These are phyloP conservation scores for Dryomyza anilis DNA, from an alignment of 2,888 invertebrate species.

Conservation along the genomic window DNA sequence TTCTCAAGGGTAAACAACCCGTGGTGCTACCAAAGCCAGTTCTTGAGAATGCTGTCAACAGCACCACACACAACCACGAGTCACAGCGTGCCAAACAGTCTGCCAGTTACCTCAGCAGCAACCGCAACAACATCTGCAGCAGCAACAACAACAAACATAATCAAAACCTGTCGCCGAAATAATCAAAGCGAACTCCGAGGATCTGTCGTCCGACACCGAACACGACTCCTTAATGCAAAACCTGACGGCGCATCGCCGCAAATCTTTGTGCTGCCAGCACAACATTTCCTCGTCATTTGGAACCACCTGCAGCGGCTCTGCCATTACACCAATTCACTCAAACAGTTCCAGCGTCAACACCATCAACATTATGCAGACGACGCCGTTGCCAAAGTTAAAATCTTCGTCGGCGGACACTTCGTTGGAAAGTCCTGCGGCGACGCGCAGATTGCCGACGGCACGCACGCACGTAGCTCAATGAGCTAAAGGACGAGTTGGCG, in stretches of 20 bases:
- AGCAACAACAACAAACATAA: too few species aligned
- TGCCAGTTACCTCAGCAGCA: too few species aligned
- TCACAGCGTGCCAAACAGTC: too few species aligned
- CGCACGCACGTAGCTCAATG: slow-evolving; percentile 50
- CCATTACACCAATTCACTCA: slow-evolving; percentile 56
- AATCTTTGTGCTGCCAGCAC: slow-evolving; percentile 60
- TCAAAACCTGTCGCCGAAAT: slow-evolving; percentile 22
- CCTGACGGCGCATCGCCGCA: slow-evolving; percentile 57
- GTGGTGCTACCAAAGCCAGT: too few species aligned
- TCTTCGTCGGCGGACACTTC: slow-evolving; percentile 39
- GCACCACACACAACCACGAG: too few species aligned
- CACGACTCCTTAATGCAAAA: slow-evolving; percentile 56
- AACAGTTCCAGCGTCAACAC: slow-evolving; percentile 56
- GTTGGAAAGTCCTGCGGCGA: slow-evolving; percentile 32
- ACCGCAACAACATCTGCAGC: too few species aligned
- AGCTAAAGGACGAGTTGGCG: slow-evolving; percentile 52
- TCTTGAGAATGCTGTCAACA: too few species aligned
- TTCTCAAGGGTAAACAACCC: slow-evolving; percentile 60
- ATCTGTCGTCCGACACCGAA: slow-evolving; percentile 54
- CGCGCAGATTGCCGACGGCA: slow-evolving; percentile 2
- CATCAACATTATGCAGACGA: slow-evolving; percentile 45
- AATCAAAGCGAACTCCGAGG: slow-evolving; percentile 49
- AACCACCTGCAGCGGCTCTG: slow-evolving; percentile 53
- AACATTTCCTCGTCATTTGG: slow-evolving; percentile 60
- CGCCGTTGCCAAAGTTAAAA: slow-evolving; percentile 43